Percentiles rank a stretch among this genome's conserved stretches.
Conservation (phyloP, 2,113 vertebrate species). For the Xiphophorus couchianus region DNA sequence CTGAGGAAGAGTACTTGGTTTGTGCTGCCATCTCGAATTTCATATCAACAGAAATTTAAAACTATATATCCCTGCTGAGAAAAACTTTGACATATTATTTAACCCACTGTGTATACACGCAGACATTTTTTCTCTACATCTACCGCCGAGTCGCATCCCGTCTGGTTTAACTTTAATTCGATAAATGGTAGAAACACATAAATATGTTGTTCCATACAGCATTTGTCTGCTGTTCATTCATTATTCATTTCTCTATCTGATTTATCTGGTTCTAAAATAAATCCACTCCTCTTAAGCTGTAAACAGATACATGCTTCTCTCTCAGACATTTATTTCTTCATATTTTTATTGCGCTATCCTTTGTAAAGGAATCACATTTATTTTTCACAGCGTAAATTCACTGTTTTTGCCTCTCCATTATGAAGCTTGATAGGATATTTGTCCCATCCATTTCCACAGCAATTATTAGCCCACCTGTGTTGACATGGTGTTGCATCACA, state of each 20-base stretch:
- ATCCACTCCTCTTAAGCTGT: conserved; percentile 53
- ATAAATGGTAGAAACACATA: conserved; percentile 40
- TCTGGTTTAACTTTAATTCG: conserved; percentile 45
- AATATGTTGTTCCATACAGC: conserved; percentile 42
- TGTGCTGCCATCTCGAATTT: no score
- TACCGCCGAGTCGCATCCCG: conserved; percentile 22
- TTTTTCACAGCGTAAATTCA: conserved; percentile 28
- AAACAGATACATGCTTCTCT: conserved; percentile 55
- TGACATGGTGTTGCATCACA: conserved; percentile 23
- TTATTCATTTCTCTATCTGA: conserved; percentile 57
- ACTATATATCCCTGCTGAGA: no score
- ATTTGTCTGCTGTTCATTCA: conserved; percentile 56
- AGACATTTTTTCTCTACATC: not conserved
- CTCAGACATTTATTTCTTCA: conserved; percentile 46
- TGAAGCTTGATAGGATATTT: conserved; percentile 18
- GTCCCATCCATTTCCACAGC: conserved; percentile 46
- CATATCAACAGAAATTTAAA: no score
- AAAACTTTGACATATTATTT: no score
- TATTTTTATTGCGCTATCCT: conserved; percentile 39
- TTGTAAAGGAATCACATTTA: conserved; percentile 42
- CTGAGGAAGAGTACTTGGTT: no score
- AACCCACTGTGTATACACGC: not conserved
- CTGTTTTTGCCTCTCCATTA: conserved; percentile 26
- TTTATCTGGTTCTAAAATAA: conserved; percentile 59
- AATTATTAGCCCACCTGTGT: conserved; percentile 51